Evolutionary conservation across 1,140 invertebrate species (phyloP), one percentile per base, ranked within the genome.

Genomic region (Brachystomella parvula): DNA sequence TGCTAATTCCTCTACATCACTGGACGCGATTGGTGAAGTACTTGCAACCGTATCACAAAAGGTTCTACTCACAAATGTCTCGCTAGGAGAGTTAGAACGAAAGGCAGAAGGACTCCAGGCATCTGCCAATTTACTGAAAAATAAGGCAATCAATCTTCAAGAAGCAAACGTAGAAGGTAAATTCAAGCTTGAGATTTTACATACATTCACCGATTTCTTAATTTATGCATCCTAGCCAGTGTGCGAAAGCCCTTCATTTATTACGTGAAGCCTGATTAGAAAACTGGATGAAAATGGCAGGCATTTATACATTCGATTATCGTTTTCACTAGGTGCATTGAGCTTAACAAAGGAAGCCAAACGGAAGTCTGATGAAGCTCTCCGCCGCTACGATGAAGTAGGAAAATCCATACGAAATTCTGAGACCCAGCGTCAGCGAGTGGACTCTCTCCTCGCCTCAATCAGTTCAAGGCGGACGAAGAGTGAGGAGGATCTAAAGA

Each of bases 161-260:
- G 94, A 96, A 79, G 89, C 88, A 2, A 94, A 97, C 79, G 89
- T 97, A 39, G 90, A 94, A 81, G 94, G 83, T 83, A 71, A 66
- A 57, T 32, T 26, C 33, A 29, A 35, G 44, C n/a, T n/a, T n/a
- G n/a, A n/a, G n/a, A n/a, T n/a, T n/a, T n/a, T n/a, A n/a, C n/a
- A n/a, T n/a, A 35, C 49, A 57, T 61, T 29, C 61, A 39, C 21
- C 17, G 39, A 32, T 15, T 62, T 24, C 24, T 30, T 58, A 3
- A 2, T 29, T 63, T 61, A 1, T 0, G 32, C 3, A 33, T 53
- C 62, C 17, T 3, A 24, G 26, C 1, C 3, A n/a, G n/a, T n/a
- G n/a, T n/a, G n/a, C n/a, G n/a, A n/a, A n/a, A n/a, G n/a, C n/a
- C n/a, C n/a, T n/a, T n/a, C n/a, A n/a, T n/a, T n/a, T n/a, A n/a